phyloP scores from a whole-genome alignment of 1,140 invertebrate species.

The Ectropis grisescens region DNA sequence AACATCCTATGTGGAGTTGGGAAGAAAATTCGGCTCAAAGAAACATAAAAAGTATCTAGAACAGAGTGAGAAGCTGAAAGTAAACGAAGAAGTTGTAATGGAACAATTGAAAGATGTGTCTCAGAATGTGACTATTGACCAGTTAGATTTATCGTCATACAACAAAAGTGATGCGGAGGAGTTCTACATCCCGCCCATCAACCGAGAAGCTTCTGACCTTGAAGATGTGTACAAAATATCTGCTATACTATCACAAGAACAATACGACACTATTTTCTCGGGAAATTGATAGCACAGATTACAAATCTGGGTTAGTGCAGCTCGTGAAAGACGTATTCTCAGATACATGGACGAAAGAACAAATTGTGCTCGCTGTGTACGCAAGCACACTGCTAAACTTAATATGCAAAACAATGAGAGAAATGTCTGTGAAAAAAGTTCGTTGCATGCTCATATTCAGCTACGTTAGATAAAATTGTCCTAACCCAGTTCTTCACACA shows the following conservation, averaged over 20 bases:
- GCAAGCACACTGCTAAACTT: constrained; percentile 33
- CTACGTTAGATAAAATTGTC: constrained; percentile 34
- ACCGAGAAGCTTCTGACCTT: constrained; percentile 26
- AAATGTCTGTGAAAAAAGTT: constrained; percentile 42
- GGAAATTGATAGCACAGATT: constrained; percentile 22
- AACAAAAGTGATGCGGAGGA: constrained; percentile 36
- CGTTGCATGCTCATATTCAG: constrained; percentile 22
- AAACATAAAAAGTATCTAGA: constrained; percentile 46
- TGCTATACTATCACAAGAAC: constrained; percentile 35
- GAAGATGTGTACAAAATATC: constrained; percentile 35
- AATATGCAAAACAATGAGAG: constrained; percentile 15
- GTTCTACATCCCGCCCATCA: constrained; percentile 45
- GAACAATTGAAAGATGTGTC: constrained; percentile 45
- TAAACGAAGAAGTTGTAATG: constrained; percentile 37
- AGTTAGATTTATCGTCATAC: constrained; percentile 35
- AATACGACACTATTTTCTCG: constrained; percentile 34
- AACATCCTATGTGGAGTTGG: constrained; percentile 35
- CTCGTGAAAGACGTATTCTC: too few relatives aligned
- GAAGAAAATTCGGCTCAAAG: constrained; percentile 54
- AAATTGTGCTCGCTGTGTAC: constrained; percentile 34
- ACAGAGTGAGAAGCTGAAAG: constrained; percentile 42
- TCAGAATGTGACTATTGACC: constrained; percentile 29
- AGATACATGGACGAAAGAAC: constrained; percentile 23
- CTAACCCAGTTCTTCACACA: constrained; percentile 29
- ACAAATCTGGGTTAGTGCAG: too few relatives aligned